Evolutionary conservation across 2,797 vertebrate species (phyloP), one percentile per base, ranked within the genome.

Genomic region (Sternarchorhynchus goeldii): DNA sequence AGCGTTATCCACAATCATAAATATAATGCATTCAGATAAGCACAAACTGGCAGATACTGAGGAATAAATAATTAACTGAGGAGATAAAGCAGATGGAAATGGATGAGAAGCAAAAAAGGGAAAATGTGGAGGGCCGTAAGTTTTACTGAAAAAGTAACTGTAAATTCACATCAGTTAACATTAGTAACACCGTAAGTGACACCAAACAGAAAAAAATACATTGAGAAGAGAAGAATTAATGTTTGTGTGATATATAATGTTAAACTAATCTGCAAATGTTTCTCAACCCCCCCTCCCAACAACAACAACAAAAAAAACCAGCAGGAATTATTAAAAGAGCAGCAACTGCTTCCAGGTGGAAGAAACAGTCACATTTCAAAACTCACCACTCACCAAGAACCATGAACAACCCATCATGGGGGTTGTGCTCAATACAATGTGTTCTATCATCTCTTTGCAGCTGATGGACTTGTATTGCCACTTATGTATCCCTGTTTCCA

Each of bases 381-480:
- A 50, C 45, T 50, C 45, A 45, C 41, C 5, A 41, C n/a, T n/a
- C n/a, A 18, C 21, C 41, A 66, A 41, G 36, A 18, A 64, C 32
- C 32, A 18, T 63, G n/a, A 64, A 16, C 21, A 17, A 5, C n/a
- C 21, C 36, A 45, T 67, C 21, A 67, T 41, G 20, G n/a, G 64
- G 12, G 45, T 67, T 16, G 36, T 45, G 64, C n/a, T 67, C 20
- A 14, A 45, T 25, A 21, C 0, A 1, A 21, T 67, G 36, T 39
- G 8, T 14, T 50, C 45, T 10, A 10, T 50, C 45, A 50, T 39
- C 63, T 34, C 6, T 36, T 65, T 36, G n/a, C 39, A 34, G 63
- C 32, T 65, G 63, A 65, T 65, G 63, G 32, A 65, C 20, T 36
- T 39, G 32, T n/a, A 39, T 65, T n/a, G 17, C 32, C 32, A 64